These are phyloP conservation scores for Drosophila trapezifrons DNA, from an alignment of 1,140 invertebrate genomes.

Conservation along the genomic window DNA sequence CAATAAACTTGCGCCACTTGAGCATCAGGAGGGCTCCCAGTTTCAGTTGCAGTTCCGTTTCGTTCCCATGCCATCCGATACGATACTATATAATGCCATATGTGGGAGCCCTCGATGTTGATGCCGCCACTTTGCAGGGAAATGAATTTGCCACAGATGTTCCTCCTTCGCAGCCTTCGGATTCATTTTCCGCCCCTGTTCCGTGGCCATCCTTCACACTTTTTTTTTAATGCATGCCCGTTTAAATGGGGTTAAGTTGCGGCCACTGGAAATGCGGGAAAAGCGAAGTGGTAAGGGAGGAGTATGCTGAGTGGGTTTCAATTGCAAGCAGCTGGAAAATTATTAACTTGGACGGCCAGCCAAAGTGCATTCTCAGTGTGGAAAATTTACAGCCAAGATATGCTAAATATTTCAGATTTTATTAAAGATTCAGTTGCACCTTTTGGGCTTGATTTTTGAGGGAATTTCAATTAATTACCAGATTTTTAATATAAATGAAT, in stretches of 20 bases:
- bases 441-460: neutral
- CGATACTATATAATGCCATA: slow-evolving; percentile 13
- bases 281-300: too few species aligned
- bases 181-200: neutral
- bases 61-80: slow-evolving; percentile 2
- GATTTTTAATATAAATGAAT: neutral
- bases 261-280: slow-evolving; percentile 34
- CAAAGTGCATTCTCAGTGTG: slow-evolving; percentile 39
- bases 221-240: slow-evolving; percentile 47
- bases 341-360: slow-evolving; percentile 44
- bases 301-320: slow-evolving; percentile 51
- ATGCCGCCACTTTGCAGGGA: slow-evolving; percentile 63
- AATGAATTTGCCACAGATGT: slow-evolving; percentile 69
- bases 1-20: slow-evolving; percentile 61
- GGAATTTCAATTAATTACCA: slow-evolving; percentile 1
- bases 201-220: slow-evolving; percentile 16
- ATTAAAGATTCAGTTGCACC: neutral
- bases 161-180: neutral
- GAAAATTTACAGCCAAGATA: slow-evolving; percentile 40
- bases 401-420: slow-evolving; percentile 22
- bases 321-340: slow-evolving; percentile 59
- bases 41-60: slow-evolving; percentile 31
- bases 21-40: slow-evolving; percentile 27
- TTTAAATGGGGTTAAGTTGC: slow-evolving; percentile 74
- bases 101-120: slow-evolving; percentile 36